Evolutionary conservation across 1,140 invertebrate species (phyloP).

Genomic region (Ylistrum balloti): DNA sequence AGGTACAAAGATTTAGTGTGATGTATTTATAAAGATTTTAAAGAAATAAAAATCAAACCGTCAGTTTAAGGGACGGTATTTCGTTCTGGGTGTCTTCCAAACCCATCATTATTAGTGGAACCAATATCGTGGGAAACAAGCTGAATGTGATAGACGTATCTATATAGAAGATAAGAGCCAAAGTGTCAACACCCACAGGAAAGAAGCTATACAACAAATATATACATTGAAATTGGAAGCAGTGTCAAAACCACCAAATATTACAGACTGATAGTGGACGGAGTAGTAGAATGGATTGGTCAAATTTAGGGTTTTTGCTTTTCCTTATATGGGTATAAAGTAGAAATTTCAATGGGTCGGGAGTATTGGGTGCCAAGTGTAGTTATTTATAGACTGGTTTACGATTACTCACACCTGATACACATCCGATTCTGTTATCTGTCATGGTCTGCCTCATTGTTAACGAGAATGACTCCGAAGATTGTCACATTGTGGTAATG

Average conservation of each 20-base stretch:
- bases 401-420: constrained; percentile 20
- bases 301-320: background rate
- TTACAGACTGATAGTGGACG: background rate
- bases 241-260: background rate
- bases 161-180: background rate
- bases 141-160: background rate
- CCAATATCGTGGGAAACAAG: background rate
- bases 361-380: background rate
- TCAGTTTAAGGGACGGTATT: background rate
- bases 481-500: constrained; percentile 7
- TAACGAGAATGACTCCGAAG: background rate
- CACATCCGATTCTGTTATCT: constrained; percentile 4
- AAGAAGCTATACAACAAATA: background rate
- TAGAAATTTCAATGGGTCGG: background rate
- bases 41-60: background rate
- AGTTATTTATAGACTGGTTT: background rate
- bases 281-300: background rate
- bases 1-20: background rate
- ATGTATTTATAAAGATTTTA: background rate
- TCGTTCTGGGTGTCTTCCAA: background rate
- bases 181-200: background rate
- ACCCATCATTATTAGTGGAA: background rate
- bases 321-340: too few relatives aligned
- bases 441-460: background rate
- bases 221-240: background rate